Conservation (phyloP, 2,888 invertebrate genomes). For the Perizoma affinitatum region DNA sequence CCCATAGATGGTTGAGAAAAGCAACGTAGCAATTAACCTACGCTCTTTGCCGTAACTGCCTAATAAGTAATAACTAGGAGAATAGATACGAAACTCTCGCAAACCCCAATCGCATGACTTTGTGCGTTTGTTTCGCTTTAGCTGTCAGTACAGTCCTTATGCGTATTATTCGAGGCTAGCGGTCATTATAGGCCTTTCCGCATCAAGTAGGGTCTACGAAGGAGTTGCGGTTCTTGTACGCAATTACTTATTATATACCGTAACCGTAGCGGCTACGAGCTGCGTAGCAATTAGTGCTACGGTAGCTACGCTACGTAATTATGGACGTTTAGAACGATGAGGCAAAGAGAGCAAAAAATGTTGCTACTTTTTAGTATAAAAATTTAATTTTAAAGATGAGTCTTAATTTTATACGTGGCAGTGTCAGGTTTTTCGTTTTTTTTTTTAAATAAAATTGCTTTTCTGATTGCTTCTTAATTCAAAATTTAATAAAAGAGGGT, state of each 20-base stretch:
- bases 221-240: slow-evolving; percentile 35
- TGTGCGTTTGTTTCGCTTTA: no score
- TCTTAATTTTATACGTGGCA: slow-evolving; percentile 4
- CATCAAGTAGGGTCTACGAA: background rate
- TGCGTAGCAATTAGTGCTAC: slow-evolving; percentile 81
- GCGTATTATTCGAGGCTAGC: no score
- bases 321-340: slow-evolving; percentile 59
- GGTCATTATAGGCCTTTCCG: background rate
- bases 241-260: slow-evolving; percentile 36
- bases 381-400: slow-evolving; percentile 24
- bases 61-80: background rate
- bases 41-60: slow-evolving; percentile 64
- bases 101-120: no score
- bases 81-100: slow-evolving; percentile 18
- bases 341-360: slow-evolving; percentile 31
- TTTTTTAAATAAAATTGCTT: background rate
- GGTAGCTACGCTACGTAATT: slow-evolving; percentile 71
- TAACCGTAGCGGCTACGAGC: slow-evolving; percentile 58
- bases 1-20: slow-evolving; percentile 47
- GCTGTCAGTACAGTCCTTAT: no score
- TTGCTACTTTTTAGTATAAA: slow-evolving; percentile 25
- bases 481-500: background rate
- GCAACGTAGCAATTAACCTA: slow-evolving; percentile 74
- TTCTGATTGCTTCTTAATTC: background rate
- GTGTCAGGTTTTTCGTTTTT: slow-evolving; percentile 5